Evolutionary conservation across 2,797 vertebrate genomes (phyloP).

Genomic region (Onychomys leucogaster): DNA sequence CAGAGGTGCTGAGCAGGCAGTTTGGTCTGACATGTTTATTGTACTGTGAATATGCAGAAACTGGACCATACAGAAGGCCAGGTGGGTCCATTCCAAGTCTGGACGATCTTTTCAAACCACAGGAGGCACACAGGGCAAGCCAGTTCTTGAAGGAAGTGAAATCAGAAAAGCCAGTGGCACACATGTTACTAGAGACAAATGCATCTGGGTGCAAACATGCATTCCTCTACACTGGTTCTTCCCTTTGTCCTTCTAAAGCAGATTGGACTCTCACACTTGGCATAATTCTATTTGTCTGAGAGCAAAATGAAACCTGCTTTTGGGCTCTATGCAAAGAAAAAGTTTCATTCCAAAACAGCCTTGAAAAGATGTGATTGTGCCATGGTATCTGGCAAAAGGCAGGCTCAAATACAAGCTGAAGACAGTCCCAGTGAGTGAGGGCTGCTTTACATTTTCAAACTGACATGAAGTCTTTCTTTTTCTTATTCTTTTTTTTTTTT

Average conservation of each 20-base stretch:
- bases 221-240: not conserved
- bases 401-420: not conserved
- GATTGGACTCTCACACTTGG: constrained; percentile 38
- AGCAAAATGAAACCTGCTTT: constrained; percentile 40
- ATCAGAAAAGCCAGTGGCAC: not conserved
- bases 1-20: not conserved
- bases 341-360: constrained; percentile 37
- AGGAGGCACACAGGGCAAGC: not conserved
- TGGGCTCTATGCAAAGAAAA: constrained; percentile 54
- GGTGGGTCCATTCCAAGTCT: not conserved
- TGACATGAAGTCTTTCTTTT: not conserved
- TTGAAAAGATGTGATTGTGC: constrained; percentile 43
- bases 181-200: constrained; percentile 1
- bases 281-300: constrained; percentile 33
- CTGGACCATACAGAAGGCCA: not conserved
- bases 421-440: not conserved
- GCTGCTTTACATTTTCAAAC: constrained; percentile 64
- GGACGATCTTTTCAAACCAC: not conserved
- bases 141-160: constrained; percentile 14
- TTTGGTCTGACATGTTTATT: not conserved
- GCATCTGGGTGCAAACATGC: not conserved
- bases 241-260: not conserved
- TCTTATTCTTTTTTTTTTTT: not conserved
- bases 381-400: constrained; percentile 21
- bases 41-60: not conserved